Percentiles rank a stretch among this genome's conserved stretches.
phyloP scores from a whole-genome alignment of 2,113 vertebrate genomes.

The Passer montanus region DNA sequence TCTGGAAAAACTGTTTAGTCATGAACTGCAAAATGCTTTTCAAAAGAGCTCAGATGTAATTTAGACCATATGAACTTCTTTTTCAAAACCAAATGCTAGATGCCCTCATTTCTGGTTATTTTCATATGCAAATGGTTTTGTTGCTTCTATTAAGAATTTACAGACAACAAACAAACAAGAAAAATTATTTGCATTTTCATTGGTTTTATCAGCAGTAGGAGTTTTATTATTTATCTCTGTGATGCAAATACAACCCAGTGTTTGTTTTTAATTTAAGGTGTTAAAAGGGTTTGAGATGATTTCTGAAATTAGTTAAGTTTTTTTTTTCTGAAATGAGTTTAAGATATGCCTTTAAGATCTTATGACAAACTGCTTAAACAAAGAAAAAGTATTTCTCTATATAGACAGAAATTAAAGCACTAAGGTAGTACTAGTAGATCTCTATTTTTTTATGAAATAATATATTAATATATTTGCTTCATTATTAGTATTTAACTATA shows the following conservation, averaged over 20 bases:
- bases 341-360: not conserved
- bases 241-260: not conserved
- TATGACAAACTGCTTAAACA: not conserved
- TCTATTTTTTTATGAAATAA: not conserved
- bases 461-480: not conserved
- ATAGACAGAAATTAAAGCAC: not conserved
- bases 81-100: not conserved
- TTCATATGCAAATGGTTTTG: not conserved
- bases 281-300: not conserved
- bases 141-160: not conserved
- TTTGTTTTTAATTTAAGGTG: not conserved
- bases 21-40: not conserved
- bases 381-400: not conserved
- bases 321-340: not conserved
- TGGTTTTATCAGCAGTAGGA: not conserved
- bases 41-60: not conserved
- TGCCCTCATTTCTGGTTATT: not conserved
- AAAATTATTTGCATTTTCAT: not conserved
- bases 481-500: not conserved
- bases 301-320: not conserved
- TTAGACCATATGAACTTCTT: not conserved
- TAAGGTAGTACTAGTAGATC: not conserved
- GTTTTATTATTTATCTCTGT: not conserved
- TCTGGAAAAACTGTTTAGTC: not conserved
- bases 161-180: not conserved